Base-by-base conservation (phyloP, 35 echinoderm and acorn worm genomes). In the Hemicentrotus pulcherrimus region DNA sequence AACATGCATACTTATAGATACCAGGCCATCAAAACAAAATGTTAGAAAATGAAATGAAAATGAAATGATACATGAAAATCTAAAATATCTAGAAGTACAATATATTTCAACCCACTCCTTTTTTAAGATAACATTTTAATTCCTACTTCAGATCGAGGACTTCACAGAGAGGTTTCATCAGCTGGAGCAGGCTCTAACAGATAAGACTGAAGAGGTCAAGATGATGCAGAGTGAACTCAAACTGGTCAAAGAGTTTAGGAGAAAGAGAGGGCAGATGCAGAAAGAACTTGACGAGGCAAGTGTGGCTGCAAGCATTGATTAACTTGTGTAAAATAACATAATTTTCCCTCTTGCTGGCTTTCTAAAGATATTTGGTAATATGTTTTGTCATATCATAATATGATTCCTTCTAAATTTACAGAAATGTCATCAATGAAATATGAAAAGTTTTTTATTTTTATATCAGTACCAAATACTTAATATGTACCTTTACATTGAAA, bases 211-310 rank as follows among this genome's bases (percentile, higher is more conserved):
- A 94, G 98, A 99, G 86, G 98, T 99, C 5, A 99, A 99, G 94
- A 95, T 99, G 94, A 99, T 99, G 98, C 98, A 99, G 95, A 99
- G 98, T 95, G 98, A 99, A 47, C 88, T 99, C 33, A 98, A 99
- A 91, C 91, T 97, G 16, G 98, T 97, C 28, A 99, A 99, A 91
- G 97, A 99, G 92, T 99, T 98, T 48, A 95, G 97, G 86, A 95
- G 98, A 85, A 99, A 99, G 89, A 47, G 98, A 94, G 98, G 98
- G 16, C 97, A 97, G 71, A 99, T 99, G 98, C 98, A 99, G 92
- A 99, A 99, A 95, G 98, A 99, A 91, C 88, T 97, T 19, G 97
- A 98, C 86, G 97, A 99, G 95, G 98, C 98, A 95, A 94, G 92
- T 52, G 24, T 22, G 65, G 19, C 65, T 6, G 22, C 65, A 14